Evolutionary conservation across 1,140 invertebrate species (phyloP), one percentile per base, ranked within the genome.

Genomic region (Nixonia krombeini): DNA sequence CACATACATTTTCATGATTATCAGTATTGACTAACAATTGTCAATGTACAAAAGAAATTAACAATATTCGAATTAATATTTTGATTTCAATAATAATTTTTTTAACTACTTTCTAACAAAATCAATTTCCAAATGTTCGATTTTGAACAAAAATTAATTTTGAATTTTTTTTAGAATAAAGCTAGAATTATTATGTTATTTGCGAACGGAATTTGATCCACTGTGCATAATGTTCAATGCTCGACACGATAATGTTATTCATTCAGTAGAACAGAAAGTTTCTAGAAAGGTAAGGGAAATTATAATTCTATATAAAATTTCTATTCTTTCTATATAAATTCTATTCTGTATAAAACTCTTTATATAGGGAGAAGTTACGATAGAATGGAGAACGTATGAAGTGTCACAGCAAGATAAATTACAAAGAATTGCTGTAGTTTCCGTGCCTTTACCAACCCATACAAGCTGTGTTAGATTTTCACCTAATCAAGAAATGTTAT

Each of bases 241-340:
- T 65, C 82, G 88, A 40, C 87, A 90, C 49, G 86, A 89, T 33
- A 89, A 91, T 79, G 87, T 91, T 50, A 88, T 94, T 37, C 89
- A 91, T 73, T 90, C 90, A 4, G 84, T 94, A 28, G 92, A 94
- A 78, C 92, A 94, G 78, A 92, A 91, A 77, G 89, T 92, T 10
- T 90, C 90, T 4, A 86, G 89, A 64, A 91, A 91, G 75, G 88
- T 86, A 77, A 81, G 56, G 26, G 23, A 0, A 45, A 45, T 38
- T 26, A 47, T 9, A 38, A 18, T 15, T n/a, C n/a, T 42, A 18
- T 21, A 21, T 2, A 7, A 7, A 42, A 42, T 42, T 15, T 16
- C 29, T 38, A 23, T 47, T 53, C 21, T 16, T 26, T n/a, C 12
- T 13, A 13, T 35, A n/a, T 35, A 13, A 35, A 35, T 35, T 35